These are phyloP conservation scores for Lamprologus tigripictilis DNA, from an alignment of 2,113 vertebrate genomes.

Conservation along the genomic window DNA sequence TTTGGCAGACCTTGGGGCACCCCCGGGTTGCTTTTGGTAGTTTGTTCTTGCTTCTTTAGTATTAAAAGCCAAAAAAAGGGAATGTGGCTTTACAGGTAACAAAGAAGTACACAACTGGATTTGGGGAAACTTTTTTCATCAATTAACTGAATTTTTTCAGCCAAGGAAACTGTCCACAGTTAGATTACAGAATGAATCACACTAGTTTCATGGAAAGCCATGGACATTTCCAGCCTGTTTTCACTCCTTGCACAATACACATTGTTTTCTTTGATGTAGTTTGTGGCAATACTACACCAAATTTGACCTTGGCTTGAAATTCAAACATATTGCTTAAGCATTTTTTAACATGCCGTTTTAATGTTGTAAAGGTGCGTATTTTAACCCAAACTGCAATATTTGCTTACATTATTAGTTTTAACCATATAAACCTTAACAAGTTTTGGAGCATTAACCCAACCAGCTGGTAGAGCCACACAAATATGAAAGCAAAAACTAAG, in stretches of 20 bases:
- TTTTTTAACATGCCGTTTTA: background rate
- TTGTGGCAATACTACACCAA: accelerated
- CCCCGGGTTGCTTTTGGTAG: background rate
- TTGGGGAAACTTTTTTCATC: background rate
- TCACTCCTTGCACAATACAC: background rate
- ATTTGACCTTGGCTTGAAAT: background rate
- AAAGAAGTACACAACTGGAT: accelerated
- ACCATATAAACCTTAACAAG: background rate
- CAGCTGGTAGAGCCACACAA: background rate
- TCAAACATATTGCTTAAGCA: background rate
- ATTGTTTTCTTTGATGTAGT: background rate
- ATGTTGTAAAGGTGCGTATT: accelerated
- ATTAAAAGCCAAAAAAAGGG: background rate
- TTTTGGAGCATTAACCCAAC: background rate
- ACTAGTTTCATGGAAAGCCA: background rate
- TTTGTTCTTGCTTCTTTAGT: background rate
- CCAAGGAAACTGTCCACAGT: background rate
- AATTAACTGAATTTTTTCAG: background rate
- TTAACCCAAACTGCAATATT: background rate
- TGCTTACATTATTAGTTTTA: background rate
- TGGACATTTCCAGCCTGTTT: background rate
- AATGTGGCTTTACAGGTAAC: background rate
- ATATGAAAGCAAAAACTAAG: background rate
- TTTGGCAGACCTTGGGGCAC: background rate
- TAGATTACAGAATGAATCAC: background rate